Evolutionary conservation across 2,113 vertebrate species (phyloP).

Genomic region (Campylomormyrus numenius): DNA sequence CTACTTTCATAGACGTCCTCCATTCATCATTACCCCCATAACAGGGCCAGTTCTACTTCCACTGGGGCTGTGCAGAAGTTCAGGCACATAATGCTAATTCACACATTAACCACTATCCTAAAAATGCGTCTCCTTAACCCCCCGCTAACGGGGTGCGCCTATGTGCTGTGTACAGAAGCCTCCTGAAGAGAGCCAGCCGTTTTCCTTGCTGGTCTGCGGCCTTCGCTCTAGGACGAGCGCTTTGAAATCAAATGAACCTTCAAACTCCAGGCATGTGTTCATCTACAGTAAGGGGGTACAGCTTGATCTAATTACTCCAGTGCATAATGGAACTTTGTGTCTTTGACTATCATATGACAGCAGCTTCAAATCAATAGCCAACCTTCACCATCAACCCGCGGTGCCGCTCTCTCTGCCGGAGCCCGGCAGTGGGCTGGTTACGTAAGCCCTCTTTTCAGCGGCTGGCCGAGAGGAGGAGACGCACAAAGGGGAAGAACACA

Average conservation of each 20-base stretch:
- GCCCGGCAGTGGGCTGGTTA: neutral
- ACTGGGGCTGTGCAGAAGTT: neutral
- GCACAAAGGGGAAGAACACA: neutral
- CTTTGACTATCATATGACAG: slow-evolving; percentile 44
- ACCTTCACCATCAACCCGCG: slow-evolving; percentile 23
- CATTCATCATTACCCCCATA: neutral
- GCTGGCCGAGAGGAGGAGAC: neutral
- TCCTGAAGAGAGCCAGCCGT: slow-evolving; percentile 25
- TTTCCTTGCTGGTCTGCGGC: neutral
- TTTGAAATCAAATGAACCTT: slow-evolving; percentile 49
- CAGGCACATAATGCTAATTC: neutral
- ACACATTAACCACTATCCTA: neutral
- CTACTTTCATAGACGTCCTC: neutral
- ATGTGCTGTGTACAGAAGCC: slow-evolving; percentile 11
- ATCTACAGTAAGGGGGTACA: slow-evolving; percentile 30
- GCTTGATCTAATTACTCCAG: slow-evolving; percentile 49
- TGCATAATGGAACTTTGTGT: slow-evolving; percentile 45
- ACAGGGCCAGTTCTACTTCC: neutral
- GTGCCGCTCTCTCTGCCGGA: slow-evolving; percentile 19
- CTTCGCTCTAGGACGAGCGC: slow-evolving; percentile 27
- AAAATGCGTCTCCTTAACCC: neutral
- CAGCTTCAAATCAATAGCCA: slow-evolving; percentile 38
- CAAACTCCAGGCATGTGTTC: slow-evolving; percentile 48
- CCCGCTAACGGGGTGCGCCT: neutral
- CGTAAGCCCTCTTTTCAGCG: neutral